Base-by-base conservation (phyloP, 1,140 invertebrate genomes). In the Chrysopa pallens region DNA sequence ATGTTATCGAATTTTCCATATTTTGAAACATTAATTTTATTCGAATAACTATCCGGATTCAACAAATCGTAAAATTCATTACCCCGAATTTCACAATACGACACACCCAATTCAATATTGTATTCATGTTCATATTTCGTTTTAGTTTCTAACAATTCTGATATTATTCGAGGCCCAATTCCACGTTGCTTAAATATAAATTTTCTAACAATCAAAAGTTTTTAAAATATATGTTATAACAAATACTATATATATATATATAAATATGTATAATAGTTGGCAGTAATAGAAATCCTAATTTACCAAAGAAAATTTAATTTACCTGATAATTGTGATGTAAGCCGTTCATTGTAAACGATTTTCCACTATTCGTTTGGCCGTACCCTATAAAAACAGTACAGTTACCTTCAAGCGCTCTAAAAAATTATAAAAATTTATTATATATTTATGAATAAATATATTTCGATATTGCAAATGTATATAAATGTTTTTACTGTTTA, bases 291-390 rank as follows among this genome's bases (percentile, higher is more conserved):
- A n/a, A n/a, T n/a, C n/a, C n/a, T n/a, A n/a, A n/a, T n/a, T n/a
- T n/a, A n/a, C n/a, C n/a, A n/a, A n/a, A 23, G 2, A 23, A 23
- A 23, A 23, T 23, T 23, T 23, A 5, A 23, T 23, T 33, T 41
- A 41, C 40, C 8, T 41, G 11, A 31, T 41, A 33, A 31, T n/a
- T 29, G 12, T 41, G 7, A 29, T 31, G n/a, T 6, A 41, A 11
- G 6, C 40, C 40, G 14, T 27, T 29, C 8, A 41, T 31, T 2
- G 40, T 41, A 8, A n/a, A 31, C n/a, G 40, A 31, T 41, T 41
- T 41, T 41, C 40, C 40, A 31, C 8, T 29, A 6, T 28, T 28
- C 9, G 29, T 41, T 33, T 41, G 40, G 12, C 40, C 40, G 14
- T 13, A 41, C 7, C 11, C 7, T 29, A 41, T 29, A 29, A 41